Evolutionary conservation across 1,140 invertebrate genomes (phyloP).

Genomic region (Myzus persicae): DNA sequence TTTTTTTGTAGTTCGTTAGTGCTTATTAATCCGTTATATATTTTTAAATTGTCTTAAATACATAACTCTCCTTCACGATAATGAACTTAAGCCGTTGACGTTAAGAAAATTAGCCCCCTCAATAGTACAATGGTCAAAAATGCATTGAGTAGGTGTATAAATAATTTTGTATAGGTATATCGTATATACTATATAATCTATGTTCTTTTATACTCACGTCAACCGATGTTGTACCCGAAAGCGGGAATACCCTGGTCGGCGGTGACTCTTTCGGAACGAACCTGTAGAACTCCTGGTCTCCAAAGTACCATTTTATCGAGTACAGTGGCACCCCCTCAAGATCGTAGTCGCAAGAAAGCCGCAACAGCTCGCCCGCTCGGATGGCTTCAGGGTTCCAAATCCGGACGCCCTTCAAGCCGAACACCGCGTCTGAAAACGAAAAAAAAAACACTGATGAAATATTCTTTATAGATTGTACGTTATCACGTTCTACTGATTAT

Average conservation of each 20-base stretch:
- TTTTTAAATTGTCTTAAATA: too few relatives aligned
- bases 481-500: background rate
- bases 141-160: background rate
- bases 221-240: conserved; percentile 72
- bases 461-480: background rate
- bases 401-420: conserved; percentile 74
- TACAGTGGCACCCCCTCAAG: conserved; percentile 78
- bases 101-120: too few relatives aligned
- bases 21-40: too few relatives aligned
- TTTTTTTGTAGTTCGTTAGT: background rate
- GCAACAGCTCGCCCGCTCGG: conserved; percentile 74
- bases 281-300: conserved; percentile 81
- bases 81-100: too few relatives aligned
- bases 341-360: conserved; percentile 81
- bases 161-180: background rate
- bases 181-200: background rate
- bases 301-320: conserved; percentile 84
- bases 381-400: conserved; percentile 79
- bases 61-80: too few relatives aligned
- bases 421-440: conserved; percentile 67
- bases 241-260: conserved; percentile 72
- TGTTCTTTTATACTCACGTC: conserved; percentile 72
- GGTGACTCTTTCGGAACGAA: conserved; percentile 75
- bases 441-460: background rate
- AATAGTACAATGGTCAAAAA: background rate